These are phyloP conservation scores for Lasius fuliginosus DNA, from an alignment of 2,888 invertebrate genomes.

Conservation along the genomic window DNA sequence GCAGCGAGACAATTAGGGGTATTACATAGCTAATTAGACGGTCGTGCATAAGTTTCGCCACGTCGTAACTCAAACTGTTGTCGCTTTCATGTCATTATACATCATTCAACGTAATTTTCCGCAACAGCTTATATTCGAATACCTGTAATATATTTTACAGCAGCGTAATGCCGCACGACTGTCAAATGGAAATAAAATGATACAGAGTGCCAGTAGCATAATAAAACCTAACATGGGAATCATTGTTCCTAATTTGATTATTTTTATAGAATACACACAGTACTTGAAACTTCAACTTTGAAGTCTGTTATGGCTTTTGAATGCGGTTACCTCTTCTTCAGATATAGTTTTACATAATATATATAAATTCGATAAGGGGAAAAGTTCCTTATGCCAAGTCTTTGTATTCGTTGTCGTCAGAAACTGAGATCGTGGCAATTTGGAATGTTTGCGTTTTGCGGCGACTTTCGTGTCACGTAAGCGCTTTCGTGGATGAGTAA, in stretches of 20 bases:
- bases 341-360: background rate
- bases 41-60: conserved; percentile 67
- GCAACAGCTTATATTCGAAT: background rate
- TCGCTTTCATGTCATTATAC: background rate
- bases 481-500: conserved; percentile 64
- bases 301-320: background rate
- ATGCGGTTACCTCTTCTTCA: background rate
- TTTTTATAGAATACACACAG: conserved; percentile 13
- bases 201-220: background rate
- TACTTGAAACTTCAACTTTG: background rate
- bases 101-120: conserved; percentile 12
- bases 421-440: conserved; percentile 54
- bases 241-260: conserved; percentile 15
- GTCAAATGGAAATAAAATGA: background rate
- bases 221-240: background rate
- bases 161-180: background rate
- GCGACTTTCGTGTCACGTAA: conserved; percentile 56
- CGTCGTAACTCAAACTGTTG: conserved; percentile 50
- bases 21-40: conserved; percentile 70
- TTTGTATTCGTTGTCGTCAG: conserved; percentile 2
- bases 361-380: conserved; percentile 6
- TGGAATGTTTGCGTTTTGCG: conserved; percentile 55
- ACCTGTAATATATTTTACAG: conserved; percentile 9
- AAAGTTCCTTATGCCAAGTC: conserved; percentile 5
- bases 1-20: conserved; percentile 77